A percentile compares a stretch with the other conserved stretches of the same genome.
Conservation (phyloP, 2,797 vertebrate genomes). For the Halcyon badia region DNA sequence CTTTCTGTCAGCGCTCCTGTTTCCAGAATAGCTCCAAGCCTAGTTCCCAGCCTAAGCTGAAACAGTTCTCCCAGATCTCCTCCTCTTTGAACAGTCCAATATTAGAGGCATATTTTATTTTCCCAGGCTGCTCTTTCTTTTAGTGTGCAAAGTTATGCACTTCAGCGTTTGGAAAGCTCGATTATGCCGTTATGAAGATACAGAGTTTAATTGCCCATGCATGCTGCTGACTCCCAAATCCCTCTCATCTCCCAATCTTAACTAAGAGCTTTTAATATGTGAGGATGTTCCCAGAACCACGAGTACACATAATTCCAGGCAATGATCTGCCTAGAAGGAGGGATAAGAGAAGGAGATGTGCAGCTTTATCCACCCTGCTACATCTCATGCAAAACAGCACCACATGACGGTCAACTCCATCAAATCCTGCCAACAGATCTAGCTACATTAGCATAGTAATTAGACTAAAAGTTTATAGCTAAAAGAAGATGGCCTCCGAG, state of each 20-base stretch:
- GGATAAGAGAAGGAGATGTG: neutral
- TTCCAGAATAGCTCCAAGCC: constrained; percentile 24
- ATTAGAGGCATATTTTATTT: neutral
- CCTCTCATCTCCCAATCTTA: neutral
- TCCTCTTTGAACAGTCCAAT: neutral
- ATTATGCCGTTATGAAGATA: neutral
- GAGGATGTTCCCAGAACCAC: neutral
- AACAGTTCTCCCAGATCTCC: neutral
- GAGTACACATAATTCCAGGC: neutral
- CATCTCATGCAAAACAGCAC: neutral
- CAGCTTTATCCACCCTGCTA: neutral
- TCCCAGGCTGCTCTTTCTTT: neutral
- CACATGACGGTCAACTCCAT: neutral
- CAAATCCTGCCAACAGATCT: neutral
- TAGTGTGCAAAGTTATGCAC: neutral
- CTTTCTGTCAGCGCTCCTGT: neutral
- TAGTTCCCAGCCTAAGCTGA: neutral
- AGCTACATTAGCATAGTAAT: neutral
- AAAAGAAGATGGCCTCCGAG: neutral
- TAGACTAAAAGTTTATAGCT: neutral
- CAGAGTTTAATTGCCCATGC: neutral
- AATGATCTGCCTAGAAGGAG: neutral
- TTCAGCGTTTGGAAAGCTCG: neutral
- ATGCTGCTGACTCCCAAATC: neutral
- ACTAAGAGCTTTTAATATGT: neutral